Evolutionary conservation across 2,113 vertebrate species (phyloP).

Genomic region (Trachemys scripta): DNA sequence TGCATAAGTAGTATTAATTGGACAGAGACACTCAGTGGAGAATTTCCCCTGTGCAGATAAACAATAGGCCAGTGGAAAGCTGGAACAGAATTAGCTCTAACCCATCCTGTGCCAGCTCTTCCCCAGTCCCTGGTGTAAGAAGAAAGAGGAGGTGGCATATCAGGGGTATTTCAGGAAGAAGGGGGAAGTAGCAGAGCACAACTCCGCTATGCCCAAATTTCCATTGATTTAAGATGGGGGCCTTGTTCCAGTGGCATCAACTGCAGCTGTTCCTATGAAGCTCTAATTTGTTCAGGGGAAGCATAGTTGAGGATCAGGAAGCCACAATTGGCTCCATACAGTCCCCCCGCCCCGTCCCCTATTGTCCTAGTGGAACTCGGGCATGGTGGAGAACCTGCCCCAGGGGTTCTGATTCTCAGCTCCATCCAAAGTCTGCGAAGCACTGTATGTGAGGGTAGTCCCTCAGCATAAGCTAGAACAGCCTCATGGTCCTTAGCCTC

Average conservation of each 20-base stretch:
- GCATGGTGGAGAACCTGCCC: not conserved
- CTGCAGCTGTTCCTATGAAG: not conserved
- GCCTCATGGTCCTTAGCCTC: not conserved
- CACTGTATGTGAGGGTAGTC: not conserved
- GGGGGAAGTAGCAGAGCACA: not conserved
- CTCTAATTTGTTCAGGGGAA: not conserved
- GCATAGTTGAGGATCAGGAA: not conserved
- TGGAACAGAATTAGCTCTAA: not conserved
- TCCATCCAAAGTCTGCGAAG: too few relatives aligned
- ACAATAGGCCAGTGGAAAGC: not conserved
- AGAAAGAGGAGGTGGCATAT: not conserved
- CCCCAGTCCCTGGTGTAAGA: not conserved
- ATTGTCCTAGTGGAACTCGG: not conserved
- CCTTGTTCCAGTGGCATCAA: not conserved
- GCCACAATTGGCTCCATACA: not conserved
- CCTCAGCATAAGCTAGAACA: not conserved
- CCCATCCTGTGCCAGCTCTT: not conserved
- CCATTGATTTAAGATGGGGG: not conserved
- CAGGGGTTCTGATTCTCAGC: not conserved
- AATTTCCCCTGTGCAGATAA: accelerated
- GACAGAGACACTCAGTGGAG: not conserved
- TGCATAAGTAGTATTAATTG: not conserved
- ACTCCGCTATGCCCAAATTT: not conserved
- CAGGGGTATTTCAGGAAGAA: not conserved
- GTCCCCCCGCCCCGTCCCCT: too few relatives aligned